Evolutionary conservation across 1,140 invertebrate species (phyloP).

Genomic region (Anastrepha obliqua): DNA sequence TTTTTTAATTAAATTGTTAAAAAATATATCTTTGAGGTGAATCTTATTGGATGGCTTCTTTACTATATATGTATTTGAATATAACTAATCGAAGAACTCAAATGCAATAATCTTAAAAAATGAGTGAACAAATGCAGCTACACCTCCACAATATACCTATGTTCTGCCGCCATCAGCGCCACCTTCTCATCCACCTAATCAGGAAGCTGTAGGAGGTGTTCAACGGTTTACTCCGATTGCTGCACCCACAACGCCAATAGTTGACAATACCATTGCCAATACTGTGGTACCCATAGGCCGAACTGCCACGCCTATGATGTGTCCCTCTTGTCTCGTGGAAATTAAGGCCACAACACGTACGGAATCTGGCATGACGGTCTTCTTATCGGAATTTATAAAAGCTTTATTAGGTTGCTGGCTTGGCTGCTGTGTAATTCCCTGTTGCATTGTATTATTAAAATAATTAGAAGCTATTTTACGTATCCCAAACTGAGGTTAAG

Average conservation of each 20-base stretch:
- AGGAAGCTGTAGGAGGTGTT: slow-evolving; percentile 82
- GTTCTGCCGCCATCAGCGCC: slow-evolving; percentile 82
- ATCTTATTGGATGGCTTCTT: background rate
- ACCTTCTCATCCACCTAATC: slow-evolving; percentile 85
- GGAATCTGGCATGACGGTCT: slow-evolving; percentile 88
- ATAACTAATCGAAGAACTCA: background rate
- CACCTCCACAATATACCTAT: slow-evolving; percentile 79
- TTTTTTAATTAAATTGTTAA: too few species aligned
- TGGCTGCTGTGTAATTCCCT: slow-evolving; percentile 91
- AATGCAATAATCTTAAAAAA: slow-evolving; percentile 54
- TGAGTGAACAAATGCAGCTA: slow-evolving; percentile 74
- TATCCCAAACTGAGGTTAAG: too few species aligned
- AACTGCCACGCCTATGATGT: slow-evolving; percentile 88
- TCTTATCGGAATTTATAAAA: slow-evolving; percentile 86
- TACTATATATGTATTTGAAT: background rate
- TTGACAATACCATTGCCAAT: slow-evolving; percentile 84
- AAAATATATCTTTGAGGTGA: background rate
- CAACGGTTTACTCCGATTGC: slow-evolving; percentile 82
- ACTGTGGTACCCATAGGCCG: slow-evolving; percentile 88
- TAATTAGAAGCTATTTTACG: too few species aligned
- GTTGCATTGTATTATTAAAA: too few species aligned
- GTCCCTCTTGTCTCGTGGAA: slow-evolving; percentile 87
- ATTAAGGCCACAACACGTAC: slow-evolving; percentile 86
- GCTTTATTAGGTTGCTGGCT: slow-evolving; percentile 79
- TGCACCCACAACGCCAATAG: slow-evolving; percentile 73